Base-by-base conservation (phyloP, 1,140 invertebrate genomes). In the Halictus rubicundus region DNA sequence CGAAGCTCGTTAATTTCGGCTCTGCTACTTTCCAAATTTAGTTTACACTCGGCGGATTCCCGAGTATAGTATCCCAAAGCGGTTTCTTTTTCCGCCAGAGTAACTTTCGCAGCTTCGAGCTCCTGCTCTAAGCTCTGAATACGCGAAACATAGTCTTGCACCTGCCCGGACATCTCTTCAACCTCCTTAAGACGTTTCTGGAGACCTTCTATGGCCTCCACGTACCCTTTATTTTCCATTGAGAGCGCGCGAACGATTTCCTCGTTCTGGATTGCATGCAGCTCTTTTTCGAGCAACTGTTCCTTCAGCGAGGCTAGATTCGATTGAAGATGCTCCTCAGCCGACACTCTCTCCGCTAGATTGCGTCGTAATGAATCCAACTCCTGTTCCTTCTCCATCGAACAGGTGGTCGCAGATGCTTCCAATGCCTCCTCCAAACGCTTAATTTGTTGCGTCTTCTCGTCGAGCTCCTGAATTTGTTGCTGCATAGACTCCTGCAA, bases 361-460 rank as follows among this genome's bases (percentile, higher is more conserved):
- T 82, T 84, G 8, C 88, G 75, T 21, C 84, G 86, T 14, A 87
- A 14, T 23, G 37, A n/a, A 42, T 27, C 61, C 5, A 85, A 57
- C 54, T 85, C 78, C 42, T 84, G 69, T 12, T 54, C 59, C 12
- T 71, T 70, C 23, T 70, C 59, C 4, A 52, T 6, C 0, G 10
- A 49, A 81, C 72, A 49, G 10, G 46, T 63, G 0, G 25, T 59
- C 9, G 16, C 9, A 14, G 8, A 1, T 75, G 27, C 21, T 61
- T 86, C 71, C 12, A 85, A 60, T 6, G 14, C 8, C 0, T 86
- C 79, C 80, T 91, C 89, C 39, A 93, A 85, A 75, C 81, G 89
- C 16, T 86, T 88, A 14, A 94, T 64, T 73, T 94, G 91, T 77
- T 91, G 89, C 68, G 93, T 92, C 83, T 93, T 94, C 68, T 94